These are phyloP conservation scores for Clarias pachynema DNA, from an alignment of 2,797 vertebrate genomes.

Conservation along the genomic window DNA sequence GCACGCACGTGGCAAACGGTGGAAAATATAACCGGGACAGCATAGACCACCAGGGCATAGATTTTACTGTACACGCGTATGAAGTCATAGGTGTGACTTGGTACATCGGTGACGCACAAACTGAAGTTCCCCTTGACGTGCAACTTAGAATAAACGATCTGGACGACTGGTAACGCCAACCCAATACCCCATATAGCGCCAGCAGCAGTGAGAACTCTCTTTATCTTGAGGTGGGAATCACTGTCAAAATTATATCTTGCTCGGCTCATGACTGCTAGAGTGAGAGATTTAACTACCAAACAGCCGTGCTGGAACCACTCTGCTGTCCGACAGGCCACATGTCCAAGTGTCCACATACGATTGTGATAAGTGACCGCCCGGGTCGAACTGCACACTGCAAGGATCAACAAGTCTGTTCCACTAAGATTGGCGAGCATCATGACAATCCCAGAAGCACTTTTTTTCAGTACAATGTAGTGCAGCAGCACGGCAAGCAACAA, in stretches of 20 bases:
- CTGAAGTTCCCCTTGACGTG: constrained; percentile 40
- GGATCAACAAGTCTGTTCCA: constrained; percentile 73
- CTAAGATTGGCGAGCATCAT: constrained; percentile 73
- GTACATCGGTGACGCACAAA: constrained; percentile 70
- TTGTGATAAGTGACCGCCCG: constrained; percentile 75
- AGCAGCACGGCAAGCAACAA: constrained; percentile 71
- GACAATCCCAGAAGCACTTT: constrained; percentile 69
- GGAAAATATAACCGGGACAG: constrained; percentile 70
- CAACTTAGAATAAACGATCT: constrained; percentile 72
- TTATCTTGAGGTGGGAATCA: constrained; percentile 48
- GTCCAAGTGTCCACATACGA: constrained; percentile 75
- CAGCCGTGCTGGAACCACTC: constrained; percentile 83
- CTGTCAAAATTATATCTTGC: constrained; percentile 67
- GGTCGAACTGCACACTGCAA: constrained; percentile 73
- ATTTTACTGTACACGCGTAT: constrained; percentile 78
- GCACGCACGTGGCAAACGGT: constrained; percentile 71
- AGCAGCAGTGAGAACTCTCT: constrained; percentile 66
- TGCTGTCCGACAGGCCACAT: constrained; percentile 73
- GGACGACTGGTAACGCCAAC: constrained; percentile 72
- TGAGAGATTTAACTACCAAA: constrained; percentile 76
- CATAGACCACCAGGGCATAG: constrained; percentile 70
- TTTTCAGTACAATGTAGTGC: constrained; percentile 66
- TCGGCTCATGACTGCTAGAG: constrained; percentile 69
- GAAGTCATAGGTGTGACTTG: constrained; percentile 69
- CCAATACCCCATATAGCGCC: constrained; percentile 67